A percentile compares a stretch with the other conserved stretches of the same genome.
These are phyloP conservation scores for Phyllopteryx taeniolatus DNA, from an alignment of 2,113 vertebrate genomes.

Conservation along the genomic window DNA sequence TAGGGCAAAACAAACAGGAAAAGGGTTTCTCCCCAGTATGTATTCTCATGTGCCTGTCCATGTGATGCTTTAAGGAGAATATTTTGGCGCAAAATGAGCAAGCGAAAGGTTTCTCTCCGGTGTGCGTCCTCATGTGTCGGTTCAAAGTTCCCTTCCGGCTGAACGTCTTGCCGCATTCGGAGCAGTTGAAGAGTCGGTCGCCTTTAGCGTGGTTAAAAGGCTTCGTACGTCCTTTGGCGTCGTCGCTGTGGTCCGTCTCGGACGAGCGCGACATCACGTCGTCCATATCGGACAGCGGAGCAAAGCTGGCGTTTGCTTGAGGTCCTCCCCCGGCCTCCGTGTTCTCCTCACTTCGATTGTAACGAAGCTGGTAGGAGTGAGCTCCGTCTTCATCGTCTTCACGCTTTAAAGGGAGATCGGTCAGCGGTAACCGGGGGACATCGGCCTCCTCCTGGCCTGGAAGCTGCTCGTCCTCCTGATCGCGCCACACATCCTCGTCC, in stretches of 20 bases:
- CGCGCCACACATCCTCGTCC: not conserved
- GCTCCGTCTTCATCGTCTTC: not conserved
- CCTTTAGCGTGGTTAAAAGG: not conserved
- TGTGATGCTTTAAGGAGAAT: constrained; percentile 1
- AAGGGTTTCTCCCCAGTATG: not conserved
- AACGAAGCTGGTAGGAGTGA: not conserved
- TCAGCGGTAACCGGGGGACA: not conserved
- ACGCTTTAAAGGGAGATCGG: not conserved
- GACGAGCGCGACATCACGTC: not conserved
- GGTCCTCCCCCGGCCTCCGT: not conserved
- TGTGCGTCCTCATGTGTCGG: not conserved
- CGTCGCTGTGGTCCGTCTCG: not conserved
- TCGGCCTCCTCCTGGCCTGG: not conserved
- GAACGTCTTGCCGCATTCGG: not conserved
- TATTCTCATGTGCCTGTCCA: not conserved
- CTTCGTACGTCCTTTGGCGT: not conserved
- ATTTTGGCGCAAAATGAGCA: not conserved
- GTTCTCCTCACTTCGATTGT: not conserved
- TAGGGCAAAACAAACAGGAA: constrained; percentile 2
- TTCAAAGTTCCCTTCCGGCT: not conserved
- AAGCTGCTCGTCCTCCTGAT: not conserved
- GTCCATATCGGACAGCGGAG: not conserved
- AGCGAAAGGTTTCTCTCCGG: constrained; percentile 2
- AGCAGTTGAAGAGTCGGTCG: not conserved
- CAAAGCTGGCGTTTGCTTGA: not conserved